These are phyloP conservation scores for Homarus americanus DNA, from an alignment of 1,140 invertebrate genomes.

Conservation along the genomic window DNA sequence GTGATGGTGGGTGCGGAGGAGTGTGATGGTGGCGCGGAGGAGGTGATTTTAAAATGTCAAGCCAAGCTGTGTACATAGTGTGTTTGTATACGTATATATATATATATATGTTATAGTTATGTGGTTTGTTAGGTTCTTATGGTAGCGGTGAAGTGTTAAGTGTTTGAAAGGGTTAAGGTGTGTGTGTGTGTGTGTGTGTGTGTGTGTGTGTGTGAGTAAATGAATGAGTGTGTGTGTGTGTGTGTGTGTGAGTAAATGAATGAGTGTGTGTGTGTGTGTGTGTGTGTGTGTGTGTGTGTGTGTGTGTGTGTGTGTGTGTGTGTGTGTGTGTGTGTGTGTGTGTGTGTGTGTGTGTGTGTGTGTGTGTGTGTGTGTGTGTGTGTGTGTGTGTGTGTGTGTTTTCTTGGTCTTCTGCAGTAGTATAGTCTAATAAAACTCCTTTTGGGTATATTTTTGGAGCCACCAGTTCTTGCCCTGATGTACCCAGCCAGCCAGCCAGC, in stretches of 20 bases:
- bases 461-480: too few relatives aligned
- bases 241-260: neutral
- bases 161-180: too few relatives aligned
- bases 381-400: constrained; percentile 10
- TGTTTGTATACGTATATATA: too few relatives aligned
- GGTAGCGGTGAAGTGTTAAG: too few relatives aligned
- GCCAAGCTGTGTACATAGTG: too few relatives aligned
- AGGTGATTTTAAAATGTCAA: too few relatives aligned
- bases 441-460: neutral
- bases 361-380: constrained; percentile 24
- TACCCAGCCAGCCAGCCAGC: too few relatives aligned
- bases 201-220: constrained; percentile 27
- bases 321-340: neutral
- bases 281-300: neutral
- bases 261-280: constrained; percentile 10
- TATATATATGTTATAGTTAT: too few relatives aligned
- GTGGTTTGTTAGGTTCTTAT: too few relatives aligned
- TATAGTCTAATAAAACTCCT: neutral
- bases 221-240: neutral
- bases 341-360: neutral
- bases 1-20: too few relatives aligned
- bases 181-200: neutral
- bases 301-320: neutral
- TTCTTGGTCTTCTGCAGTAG: too few relatives aligned
- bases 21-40: too few relatives aligned